phyloP scores from a whole-genome alignment of 2,797 vertebrate species.

The Gambusia yucatana region DNA sequence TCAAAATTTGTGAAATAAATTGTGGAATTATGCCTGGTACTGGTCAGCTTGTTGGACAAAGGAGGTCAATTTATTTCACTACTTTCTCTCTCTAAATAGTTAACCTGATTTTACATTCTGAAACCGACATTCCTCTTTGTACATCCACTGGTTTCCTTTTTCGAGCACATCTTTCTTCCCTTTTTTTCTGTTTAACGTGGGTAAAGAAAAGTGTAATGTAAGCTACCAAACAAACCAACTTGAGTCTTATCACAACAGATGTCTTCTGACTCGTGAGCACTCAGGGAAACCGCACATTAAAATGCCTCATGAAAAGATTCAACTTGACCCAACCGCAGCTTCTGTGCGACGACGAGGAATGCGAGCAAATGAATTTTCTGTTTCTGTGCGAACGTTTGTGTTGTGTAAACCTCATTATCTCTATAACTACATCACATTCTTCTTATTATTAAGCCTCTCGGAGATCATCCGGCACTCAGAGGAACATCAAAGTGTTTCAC shows the following conservation, averaged over 20 bases:
- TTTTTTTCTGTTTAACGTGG: constrained; percentile 17
- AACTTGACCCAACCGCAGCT: constrained; percentile 19
- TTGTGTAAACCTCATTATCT: constrained; percentile 72
- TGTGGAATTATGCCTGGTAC: constrained; percentile 8
- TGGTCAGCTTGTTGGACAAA: neutral
- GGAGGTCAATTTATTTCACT: neutral
- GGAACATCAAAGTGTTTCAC: constrained; percentile 58
- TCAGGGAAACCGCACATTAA: neutral
- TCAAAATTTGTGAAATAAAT: constrained; percentile 1
- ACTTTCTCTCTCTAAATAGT: constrained; percentile 18
- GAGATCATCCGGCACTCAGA: constrained; percentile 56
- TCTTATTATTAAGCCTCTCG: constrained; percentile 63
- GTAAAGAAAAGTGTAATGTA: constrained; percentile 14
- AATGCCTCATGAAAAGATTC: constrained; percentile 18
- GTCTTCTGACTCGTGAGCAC: constrained; percentile 1
- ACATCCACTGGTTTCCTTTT: constrained; percentile 20
- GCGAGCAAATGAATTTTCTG: constrained; percentile 24
- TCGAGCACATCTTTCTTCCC: constrained; percentile 20
- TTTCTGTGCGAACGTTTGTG: constrained; percentile 15
- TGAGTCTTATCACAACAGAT: constrained; percentile 22
- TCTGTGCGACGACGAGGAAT: constrained; percentile 19
- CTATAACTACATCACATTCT: constrained; percentile 63
- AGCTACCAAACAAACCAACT: constrained; percentile 14
- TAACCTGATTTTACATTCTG: constrained; percentile 10
- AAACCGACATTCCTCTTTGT: constrained; percentile 5